Conservation (phyloP, 2,888 invertebrate genomes). For the Clivina fossor region DNA sequence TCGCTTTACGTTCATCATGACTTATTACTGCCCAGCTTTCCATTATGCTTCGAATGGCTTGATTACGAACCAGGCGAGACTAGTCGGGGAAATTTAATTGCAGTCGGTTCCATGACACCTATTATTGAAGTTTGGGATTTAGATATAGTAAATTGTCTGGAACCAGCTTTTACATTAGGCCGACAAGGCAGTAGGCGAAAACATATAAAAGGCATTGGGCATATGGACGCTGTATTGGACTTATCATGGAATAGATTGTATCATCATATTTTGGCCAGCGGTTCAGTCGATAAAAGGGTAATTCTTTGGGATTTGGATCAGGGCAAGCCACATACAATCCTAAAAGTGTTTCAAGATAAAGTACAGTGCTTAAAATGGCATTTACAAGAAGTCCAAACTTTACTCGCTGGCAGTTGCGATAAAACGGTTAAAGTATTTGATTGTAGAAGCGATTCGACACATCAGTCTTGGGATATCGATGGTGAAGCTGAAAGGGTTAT, state of each 20-base stretch:
- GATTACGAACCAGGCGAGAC: constrained; percentile 80
- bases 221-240: constrained; percentile 88
- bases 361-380: constrained; percentile 85
- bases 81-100: constrained; percentile 78
- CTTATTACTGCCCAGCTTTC: constrained; percentile 83
- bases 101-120: constrained; percentile 90
- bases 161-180: constrained; percentile 83
- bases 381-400: constrained; percentile 75
- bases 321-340: constrained; percentile 72
- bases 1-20: constrained; percentile 95
- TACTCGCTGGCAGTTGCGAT: constrained; percentile 85
- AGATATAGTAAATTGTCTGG: constrained; percentile 87
- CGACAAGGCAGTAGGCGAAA: constrained; percentile 73
- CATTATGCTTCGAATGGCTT: constrained; percentile 91
- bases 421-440: constrained; percentile 78
- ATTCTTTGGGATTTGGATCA: constrained; percentile 91
- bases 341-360: constrained; percentile 77
- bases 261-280: constrained; percentile 86
- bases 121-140: constrained; percentile 97
- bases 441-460: constrained; percentile 65
- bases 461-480: constrained; percentile 70
- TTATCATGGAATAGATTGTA: constrained; percentile 86
- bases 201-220: constrained; percentile 70
- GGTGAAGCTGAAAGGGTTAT: constrained; percentile 84
- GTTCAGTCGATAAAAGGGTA: constrained; percentile 85